Base-by-base conservation (phyloP, 2,797 vertebrate genomes). In the Microctenopoma lineatum region DNA sequence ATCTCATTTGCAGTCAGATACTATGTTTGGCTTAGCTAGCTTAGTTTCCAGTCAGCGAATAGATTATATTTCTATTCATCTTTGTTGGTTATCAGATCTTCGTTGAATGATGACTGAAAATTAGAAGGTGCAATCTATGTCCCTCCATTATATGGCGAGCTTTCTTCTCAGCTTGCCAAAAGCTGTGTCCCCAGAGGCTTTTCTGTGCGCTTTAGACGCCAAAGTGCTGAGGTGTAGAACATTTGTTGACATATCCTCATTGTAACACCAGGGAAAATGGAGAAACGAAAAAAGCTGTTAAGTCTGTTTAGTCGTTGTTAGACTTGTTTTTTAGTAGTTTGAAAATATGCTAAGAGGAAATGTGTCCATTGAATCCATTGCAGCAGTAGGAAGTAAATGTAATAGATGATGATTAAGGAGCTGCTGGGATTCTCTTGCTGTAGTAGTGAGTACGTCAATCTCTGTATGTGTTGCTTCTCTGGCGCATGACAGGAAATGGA, bases 141-240 rank as follows among this genome's bases (percentile, higher is more conserved):
- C 41, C 45, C 36, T 54, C 26, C 48, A 26, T 75, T 53, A 38
- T 16, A 56, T 4, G 3, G 39, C 14, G 2, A 4, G 39, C 9
- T 58, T 46, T 62, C 62, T 39, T 16, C 21, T 34, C 44, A 6
- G 56, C 71, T 34, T 70, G 79, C 83, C 75, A 83, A 59, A 59
- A 79, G 63, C 25, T 53, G 51, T 51, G 14, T 77, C 72, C 79
- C 79, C 36, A 36, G 67, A 75, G 82, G 68, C 76, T 27, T 63
- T 52, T 51, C 59, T 64, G 67, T 46, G 46, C 36, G 62, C 76
- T 70, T 84, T 89, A 90, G 90, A 90, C 36, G 44, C 68, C 76
- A 72, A 90, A 54, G 26, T 79, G 57, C 68, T 75, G 75, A 71
- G 71, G 67, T 67, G 71, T 83, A 71, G 85, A 84, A 74, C 66